A percentile compares a stretch with the other conserved stretches of the same genome.
Evolutionary conservation across 2,797 vertebrate genomes (phyloP).

Genomic region (Leuciscus waleckii): DNA sequence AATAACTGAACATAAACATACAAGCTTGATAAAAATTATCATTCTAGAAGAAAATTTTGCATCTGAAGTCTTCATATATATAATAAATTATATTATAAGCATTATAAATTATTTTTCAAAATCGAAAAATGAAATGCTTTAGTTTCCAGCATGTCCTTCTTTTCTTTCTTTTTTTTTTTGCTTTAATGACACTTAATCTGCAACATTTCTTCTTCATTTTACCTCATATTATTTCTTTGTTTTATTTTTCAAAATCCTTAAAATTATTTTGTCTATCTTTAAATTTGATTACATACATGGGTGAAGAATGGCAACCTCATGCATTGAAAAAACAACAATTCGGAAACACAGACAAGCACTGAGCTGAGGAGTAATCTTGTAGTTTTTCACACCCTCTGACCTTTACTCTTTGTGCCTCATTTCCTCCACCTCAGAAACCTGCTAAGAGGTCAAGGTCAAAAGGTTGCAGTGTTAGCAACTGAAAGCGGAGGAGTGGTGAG

Average conservation of each 20-base stretch:
- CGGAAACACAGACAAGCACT: conserved; percentile 26
- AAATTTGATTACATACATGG: not conserved
- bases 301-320: not conserved
- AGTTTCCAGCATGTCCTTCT: not conserved
- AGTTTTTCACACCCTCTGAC: conserved; percentile 73
- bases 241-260: not conserved
- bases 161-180: too few species aligned
- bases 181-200: not conserved
- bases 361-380: conserved; percentile 34
- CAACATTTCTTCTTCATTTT: not conserved
- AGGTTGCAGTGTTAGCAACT: conserved; percentile 15
- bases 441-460: conserved; percentile 66
- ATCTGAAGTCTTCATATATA: too few species aligned
- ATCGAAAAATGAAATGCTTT: not conserved
- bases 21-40: too few species aligned
- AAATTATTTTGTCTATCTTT: not conserved
- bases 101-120: not conserved
- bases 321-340: not conserved
- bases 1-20: too few species aligned
- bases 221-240: not conserved
- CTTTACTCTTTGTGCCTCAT: conserved; percentile 90
- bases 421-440: conserved; percentile 91
- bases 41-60: too few species aligned
- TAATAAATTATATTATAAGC: not conserved
- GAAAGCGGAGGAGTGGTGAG: conserved; percentile 11